phyloP scores from a whole-genome alignment of 1,140 invertebrate genomes.

The Drosophila eugracilis region DNA sequence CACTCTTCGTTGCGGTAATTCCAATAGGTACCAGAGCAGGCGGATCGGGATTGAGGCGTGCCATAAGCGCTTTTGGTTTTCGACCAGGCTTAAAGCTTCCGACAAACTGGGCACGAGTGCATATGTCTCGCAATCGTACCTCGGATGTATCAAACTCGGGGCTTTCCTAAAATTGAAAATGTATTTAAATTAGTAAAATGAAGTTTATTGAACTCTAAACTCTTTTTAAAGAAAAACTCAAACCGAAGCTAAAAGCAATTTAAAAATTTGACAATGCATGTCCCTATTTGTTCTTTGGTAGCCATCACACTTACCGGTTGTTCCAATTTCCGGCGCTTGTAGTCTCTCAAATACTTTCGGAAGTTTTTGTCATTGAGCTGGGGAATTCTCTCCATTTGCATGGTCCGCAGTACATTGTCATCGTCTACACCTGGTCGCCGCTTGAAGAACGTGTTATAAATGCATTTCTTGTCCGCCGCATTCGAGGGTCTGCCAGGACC shows the following conservation, averaged over 20 bases:
- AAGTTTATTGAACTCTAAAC: too few relatives aligned
- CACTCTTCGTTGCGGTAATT: slow-evolving; percentile 5
- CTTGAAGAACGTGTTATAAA: slow-evolving; percentile 78
- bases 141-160: slow-evolving; percentile 84
- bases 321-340: slow-evolving; percentile 87
- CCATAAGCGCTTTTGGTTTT: slow-evolving; percentile 68
- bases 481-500: slow-evolving; percentile 50
- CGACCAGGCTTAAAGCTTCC: slow-evolving; percentile 76
- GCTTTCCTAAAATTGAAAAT: slow-evolving; percentile 74
- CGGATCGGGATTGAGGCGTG: slow-evolving; percentile 66
- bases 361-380: slow-evolving; percentile 88
- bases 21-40: slow-evolving; percentile 78
- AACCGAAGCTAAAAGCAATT: too few relatives aligned
- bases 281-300: too few relatives aligned
- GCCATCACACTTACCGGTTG: slow-evolving; percentile 85
- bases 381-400: slow-evolving; percentile 58
- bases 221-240: too few relatives aligned
- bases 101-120: slow-evolving; percentile 75
- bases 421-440: slow-evolving; percentile 58
- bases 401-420: slow-evolving; percentile 59
- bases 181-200: background rate
- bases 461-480: slow-evolving; percentile 75
- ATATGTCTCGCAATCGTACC: slow-evolving; percentile 75
- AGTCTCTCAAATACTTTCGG: slow-evolving; percentile 87
- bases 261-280: too few relatives aligned